These are phyloP conservation scores for Drosophila neutralis DNA, from an alignment of 2,888 invertebrate genomes.

Conservation along the genomic window DNA sequence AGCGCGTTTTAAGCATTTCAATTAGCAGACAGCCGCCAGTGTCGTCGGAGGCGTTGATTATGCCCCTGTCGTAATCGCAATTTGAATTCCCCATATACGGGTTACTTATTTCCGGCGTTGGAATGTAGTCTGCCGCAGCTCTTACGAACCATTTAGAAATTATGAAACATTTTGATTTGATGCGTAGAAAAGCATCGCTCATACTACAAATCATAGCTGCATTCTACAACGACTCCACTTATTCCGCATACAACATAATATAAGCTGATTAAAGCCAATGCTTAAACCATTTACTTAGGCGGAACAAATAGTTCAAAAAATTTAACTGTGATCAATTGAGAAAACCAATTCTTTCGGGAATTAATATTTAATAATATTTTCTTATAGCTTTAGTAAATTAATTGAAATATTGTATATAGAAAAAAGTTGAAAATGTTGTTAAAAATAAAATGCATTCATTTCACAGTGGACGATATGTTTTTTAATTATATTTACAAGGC, in stretches of 20 bases:
- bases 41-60: conserved; percentile 23
- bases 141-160: conserved; percentile 50
- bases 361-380: not conserved
- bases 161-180: conserved; percentile 65
- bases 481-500: not conserved
- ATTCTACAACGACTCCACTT: conserved; percentile 18
- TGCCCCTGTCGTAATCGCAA: conserved; percentile 14
- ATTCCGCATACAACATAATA: not conserved
- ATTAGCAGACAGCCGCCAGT: conserved; percentile 46
- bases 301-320: not conserved
- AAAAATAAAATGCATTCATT: not conserved
- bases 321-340: not conserved
- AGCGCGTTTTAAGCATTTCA: conserved; percentile 78
- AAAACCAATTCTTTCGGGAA: not conserved
- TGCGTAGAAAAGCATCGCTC: conserved; percentile 51
- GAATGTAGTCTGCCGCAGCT: conserved; percentile 15
- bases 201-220: conserved; percentile 4
- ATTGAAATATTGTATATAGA: not conserved
- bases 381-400: not conserved
- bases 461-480: not conserved
- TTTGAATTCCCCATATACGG: conserved; percentile 32
- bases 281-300: not conserved
- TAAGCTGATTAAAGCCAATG: not conserved
- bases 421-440: not conserved
- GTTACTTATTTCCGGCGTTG: conserved; percentile 3